Evolutionary conservation across 2,888 invertebrate genomes (phyloP).

Genomic region (Trisateles emortualis): DNA sequence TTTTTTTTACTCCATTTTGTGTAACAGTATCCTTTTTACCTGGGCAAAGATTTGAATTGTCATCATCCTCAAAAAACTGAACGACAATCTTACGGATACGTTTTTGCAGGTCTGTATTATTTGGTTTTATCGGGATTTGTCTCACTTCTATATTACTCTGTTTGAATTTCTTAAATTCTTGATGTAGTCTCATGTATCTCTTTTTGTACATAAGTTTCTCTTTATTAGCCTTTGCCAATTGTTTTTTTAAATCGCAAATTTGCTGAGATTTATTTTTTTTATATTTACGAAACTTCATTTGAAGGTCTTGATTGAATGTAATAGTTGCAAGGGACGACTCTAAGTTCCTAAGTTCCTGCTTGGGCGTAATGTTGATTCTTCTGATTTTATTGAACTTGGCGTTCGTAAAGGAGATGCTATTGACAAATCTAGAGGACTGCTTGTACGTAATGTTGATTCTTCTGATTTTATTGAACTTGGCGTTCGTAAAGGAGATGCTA

Average conservation of each 20-base stretch:
- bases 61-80: slow-evolving; percentile 11
- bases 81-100: slow-evolving; percentile 12
- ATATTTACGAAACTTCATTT: slow-evolving; percentile 10
- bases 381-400: slow-evolving; percentile 10
- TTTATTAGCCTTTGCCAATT: slow-evolving; percentile 10
- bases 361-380: slow-evolving; percentile 11
- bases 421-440: slow-evolving; percentile 10
- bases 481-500: slow-evolving; percentile 7
- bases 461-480: slow-evolving; percentile 11
- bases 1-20: slow-evolving; percentile 13
- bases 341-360: slow-evolving; percentile 9
- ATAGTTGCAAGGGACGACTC: slow-evolving; percentile 5
- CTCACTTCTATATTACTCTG: slow-evolving; percentile 2
- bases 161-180: slow-evolving; percentile 6
- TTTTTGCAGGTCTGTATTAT: slow-evolving; percentile 10
- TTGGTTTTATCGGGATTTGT: slow-evolving; percentile 4
- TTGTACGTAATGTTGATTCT: slow-evolving; percentile 9
- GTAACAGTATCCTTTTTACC: slow-evolving; percentile 14
- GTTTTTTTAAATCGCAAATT: slow-evolving; percentile 9
- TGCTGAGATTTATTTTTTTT: slow-evolving; percentile 6
- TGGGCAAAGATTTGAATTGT: slow-evolving; percentile 12
- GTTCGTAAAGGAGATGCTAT: slow-evolving; percentile 8
- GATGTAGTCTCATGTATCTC: slow-evolving; percentile 5
- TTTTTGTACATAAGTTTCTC: slow-evolving; percentile 10
- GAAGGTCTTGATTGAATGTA: slow-evolving; percentile 4